Evolutionary conservation across 2,888 invertebrate species (phyloP).

Genomic region (Lasioglossum oenotherae): DNA sequence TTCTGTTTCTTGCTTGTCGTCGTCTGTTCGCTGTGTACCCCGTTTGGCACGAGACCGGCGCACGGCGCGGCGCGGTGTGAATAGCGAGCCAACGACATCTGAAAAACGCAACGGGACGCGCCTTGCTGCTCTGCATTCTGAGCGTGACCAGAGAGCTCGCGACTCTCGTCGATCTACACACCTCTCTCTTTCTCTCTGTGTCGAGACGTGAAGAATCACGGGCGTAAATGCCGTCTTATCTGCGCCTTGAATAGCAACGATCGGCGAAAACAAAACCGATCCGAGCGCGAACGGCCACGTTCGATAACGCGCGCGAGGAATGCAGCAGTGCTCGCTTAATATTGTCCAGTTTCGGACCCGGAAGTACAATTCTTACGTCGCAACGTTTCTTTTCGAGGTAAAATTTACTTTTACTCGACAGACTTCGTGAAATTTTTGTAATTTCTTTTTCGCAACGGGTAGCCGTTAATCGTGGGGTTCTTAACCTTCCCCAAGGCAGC

Average conservation of each 20-base stretch:
- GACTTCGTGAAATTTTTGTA: not conserved
- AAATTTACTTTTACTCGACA: not conserved
- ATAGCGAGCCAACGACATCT: constrained; percentile 50
- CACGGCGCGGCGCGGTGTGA: constrained; percentile 6
- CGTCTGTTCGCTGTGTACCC: not conserved
- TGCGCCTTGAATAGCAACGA: constrained; percentile 29
- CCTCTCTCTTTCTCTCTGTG: not conserved
- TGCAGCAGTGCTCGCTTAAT: not conserved
- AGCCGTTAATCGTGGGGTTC: constrained; percentile 32
- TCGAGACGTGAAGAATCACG: constrained; percentile 24
- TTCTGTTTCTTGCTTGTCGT: constrained; percentile 32
- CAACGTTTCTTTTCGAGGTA: not conserved
- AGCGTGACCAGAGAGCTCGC: constrained; percentile 30
- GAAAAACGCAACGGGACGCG: constrained; percentile 49
- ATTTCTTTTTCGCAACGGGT: constrained; percentile 6
- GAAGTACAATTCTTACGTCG: not conserved
- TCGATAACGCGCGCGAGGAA: not conserved
- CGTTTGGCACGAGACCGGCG: constrained; percentile 48
- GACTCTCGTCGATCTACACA: not conserved
- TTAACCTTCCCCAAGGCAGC: not conserved
- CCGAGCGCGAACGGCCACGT: not conserved
- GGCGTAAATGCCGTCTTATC: constrained; percentile 47
- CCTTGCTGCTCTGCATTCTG: constrained; percentile 32
- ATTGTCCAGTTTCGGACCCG: not conserved
- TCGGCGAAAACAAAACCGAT: constrained; percentile 19